Conservation (phyloP, 2,113 vertebrate genomes). For the Catharus fuscescens region DNA sequence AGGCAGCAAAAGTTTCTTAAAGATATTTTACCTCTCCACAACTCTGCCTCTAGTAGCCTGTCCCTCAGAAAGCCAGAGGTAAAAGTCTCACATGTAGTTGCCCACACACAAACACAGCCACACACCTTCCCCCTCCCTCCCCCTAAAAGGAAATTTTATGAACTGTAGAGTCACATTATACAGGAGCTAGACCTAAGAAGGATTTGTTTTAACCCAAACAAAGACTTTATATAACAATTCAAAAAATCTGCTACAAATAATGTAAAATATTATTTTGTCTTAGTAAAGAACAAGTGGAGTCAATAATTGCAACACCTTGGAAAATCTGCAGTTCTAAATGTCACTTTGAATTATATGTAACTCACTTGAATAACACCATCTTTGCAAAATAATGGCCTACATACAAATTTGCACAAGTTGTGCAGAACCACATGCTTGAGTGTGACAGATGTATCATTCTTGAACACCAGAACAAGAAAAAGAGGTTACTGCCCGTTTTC, state of each 20-base stretch:
- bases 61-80: neutral
- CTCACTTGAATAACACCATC: neutral
- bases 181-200: neutral
- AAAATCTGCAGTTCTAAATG: neutral
- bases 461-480: neutral
- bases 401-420: neutral
- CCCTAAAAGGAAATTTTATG: neutral
- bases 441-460: neutral
- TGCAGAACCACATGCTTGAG: neutral
- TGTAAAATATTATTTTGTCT: neutral
- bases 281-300: neutral
- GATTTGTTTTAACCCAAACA: neutral
- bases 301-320: neutral
- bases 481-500: neutral
- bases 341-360: neutral
- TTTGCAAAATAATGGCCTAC: neutral
- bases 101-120: neutral
- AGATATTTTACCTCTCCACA: neutral
- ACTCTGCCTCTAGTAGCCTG: neutral
- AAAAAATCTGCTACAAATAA: neutral
- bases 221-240: neutral
- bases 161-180: neutral
- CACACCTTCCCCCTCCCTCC: too few relatives aligned
- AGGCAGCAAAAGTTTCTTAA: neutral
- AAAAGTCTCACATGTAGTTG: neutral